Evolutionary conservation across 2,113 vertebrate genomes (phyloP), one percentile per base, ranked within the genome.

Genomic region (Peromyscus maniculatus): DNA sequence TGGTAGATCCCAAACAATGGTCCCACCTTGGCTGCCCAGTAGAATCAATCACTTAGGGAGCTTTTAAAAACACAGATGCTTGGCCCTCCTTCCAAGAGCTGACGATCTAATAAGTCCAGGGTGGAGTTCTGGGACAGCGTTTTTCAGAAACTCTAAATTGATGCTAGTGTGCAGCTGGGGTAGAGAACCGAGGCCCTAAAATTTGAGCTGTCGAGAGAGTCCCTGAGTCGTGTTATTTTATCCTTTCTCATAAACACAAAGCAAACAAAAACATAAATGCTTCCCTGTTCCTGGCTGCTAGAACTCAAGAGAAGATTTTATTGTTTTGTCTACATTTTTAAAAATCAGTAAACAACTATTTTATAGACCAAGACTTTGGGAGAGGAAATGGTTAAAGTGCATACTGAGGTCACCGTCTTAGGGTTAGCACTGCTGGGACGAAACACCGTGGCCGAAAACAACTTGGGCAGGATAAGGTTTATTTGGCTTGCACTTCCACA

Each of bases 221-320:
- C 91, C 93, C 91, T 66, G 55, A 93, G 59, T 89, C 72, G 89
- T 66, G 95, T 92, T 84, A 95, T 80, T 97, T 95, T 91, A 97
- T 91, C 79, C 90, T 96, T 84, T 96, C 93, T 94, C 84, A 80
- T 96, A 97, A 97, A 97, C 96, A 95, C 4, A 49, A 94, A 87
- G 66, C 77, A 66, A 92, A 95, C 93, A 91, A 87, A 86, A 94
- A 55, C 96, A n/a, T 93, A 95, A 97, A 84, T n/a, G 84, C 84
- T n/a, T 91, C 71, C 19, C 21, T 10, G 39, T 89, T 83, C 94
- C 89, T 96, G 97, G 89, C 64, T 94, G 82, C 78, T 82, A 86
- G 77, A 78, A 94, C 21, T 79, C 72, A 67, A 75, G 8, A 88
- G 75, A 97, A 91, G 43, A n/a, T 91, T 91, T 94, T 86, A 71